Conservation (phyloP, 2,888 invertebrate species). For the Rhamphomyia laevipes region DNA sequence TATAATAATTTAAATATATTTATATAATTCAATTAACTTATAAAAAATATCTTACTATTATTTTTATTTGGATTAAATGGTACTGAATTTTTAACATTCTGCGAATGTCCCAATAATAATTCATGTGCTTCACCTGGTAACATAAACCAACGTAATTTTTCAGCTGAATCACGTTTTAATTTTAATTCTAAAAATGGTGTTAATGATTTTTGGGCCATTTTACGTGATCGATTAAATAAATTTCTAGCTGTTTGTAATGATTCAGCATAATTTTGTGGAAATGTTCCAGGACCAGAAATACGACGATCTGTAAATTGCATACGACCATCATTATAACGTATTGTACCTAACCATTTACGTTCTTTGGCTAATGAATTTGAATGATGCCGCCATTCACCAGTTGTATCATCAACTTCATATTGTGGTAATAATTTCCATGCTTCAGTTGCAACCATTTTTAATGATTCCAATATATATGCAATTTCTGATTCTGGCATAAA, state of each 20-base stretch:
- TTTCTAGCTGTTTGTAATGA: constrained; percentile 69
- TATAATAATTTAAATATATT: constrained; percentile 15
- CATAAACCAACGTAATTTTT: constrained; percentile 76
- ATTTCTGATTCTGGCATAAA: constrained; percentile 70
- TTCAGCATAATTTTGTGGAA: constrained; percentile 63
- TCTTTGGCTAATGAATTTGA: constrained; percentile 68
- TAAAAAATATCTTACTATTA: constrained; percentile 6
- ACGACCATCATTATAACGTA: constrained; percentile 62
- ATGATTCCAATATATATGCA: constrained; percentile 69
- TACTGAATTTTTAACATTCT: constrained; percentile 63
- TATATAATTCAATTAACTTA: constrained; percentile 41
- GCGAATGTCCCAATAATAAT: constrained; percentile 57
- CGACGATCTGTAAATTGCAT: constrained; percentile 62
- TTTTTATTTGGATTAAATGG: constrained; percentile 58
- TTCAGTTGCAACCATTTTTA: constrained; percentile 78
- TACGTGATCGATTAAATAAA: constrained; percentile 63
- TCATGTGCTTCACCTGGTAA: constrained; percentile 77
- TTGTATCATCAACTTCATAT: constrained; percentile 75
- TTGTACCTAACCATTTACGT: constrained; percentile 67
- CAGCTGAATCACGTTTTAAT: constrained; percentile 28
- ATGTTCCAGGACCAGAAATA: constrained; percentile 57
- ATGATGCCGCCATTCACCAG: constrained; percentile 82
- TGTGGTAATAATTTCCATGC: constrained; percentile 83
- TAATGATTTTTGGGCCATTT: constrained; percentile 60
- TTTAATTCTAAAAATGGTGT: constrained; percentile 43